phyloP scores from a whole-genome alignment of 2,888 invertebrate species.

The Thyatira batis region DNA sequence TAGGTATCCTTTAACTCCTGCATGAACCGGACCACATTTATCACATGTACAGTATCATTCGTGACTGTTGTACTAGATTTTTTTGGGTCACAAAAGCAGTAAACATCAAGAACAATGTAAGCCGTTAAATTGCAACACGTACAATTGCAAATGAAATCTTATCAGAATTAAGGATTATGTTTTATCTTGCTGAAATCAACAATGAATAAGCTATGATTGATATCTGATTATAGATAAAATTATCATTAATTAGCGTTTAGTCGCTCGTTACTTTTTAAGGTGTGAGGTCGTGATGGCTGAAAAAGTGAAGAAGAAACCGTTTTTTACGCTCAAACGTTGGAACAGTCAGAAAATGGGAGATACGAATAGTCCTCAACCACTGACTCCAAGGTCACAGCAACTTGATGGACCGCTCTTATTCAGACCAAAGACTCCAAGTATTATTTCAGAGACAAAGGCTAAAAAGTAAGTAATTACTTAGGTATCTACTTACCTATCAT shows the following conservation, averaged over 20 bases:
- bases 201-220: background rate
- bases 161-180: conserved; percentile 2
- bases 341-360: conserved; percentile 47
- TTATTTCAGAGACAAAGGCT: conserved; percentile 45
- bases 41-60: background rate
- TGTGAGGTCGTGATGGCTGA: conserved; percentile 58
- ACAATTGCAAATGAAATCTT: background rate
- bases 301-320: conserved; percentile 63
- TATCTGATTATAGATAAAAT: conserved; percentile 9
- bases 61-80: background rate
- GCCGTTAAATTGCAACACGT: background rate
- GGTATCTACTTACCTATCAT: conserved; percentile 2
- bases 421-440: conserved; percentile 31
- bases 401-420: conserved; percentile 26
- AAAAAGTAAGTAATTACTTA: conserved; percentile 42
- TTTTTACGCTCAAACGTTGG: conserved; percentile 65
- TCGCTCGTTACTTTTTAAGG: conserved; percentile 20
- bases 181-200: conserved; percentile 3
- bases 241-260: conserved; percentile 24
- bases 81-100: background rate
- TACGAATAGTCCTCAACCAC: conserved; percentile 22
- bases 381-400: conserved; percentile 14
- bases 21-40: background rate
- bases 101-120: background rate
- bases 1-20: background rate